Evolutionary conservation across 2,797 vertebrate genomes (phyloP).

Genomic region (Anas capensis): DNA sequence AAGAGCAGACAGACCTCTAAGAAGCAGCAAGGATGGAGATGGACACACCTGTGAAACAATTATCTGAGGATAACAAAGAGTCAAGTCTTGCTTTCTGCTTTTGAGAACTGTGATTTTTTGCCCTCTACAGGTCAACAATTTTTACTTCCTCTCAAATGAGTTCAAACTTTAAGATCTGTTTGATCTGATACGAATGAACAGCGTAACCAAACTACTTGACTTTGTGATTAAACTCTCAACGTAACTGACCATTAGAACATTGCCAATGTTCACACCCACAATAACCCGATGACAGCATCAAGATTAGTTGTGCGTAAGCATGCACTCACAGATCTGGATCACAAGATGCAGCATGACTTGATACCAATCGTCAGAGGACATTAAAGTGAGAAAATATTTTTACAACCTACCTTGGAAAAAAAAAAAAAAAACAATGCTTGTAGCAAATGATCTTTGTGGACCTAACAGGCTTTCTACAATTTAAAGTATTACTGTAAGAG

Average conservation of each 20-base stretch:
- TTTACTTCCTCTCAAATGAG: background rate
- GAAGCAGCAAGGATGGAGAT: background rate
- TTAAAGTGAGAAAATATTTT: background rate
- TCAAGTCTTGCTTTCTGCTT: background rate
- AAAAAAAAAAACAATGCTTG: background rate
- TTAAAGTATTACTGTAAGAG: background rate
- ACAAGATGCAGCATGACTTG: background rate
- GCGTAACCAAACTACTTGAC: background rate
- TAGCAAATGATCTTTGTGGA: background rate
- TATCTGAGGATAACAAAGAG: background rate
- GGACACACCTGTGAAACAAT: background rate
- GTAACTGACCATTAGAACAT: background rate
- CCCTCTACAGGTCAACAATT: background rate
- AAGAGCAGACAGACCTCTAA: background rate
- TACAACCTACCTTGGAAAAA: background rate
- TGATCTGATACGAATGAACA: background rate
- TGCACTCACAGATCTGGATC: background rate
- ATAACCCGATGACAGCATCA: background rate
- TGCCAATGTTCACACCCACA: background rate
- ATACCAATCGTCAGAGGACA: background rate
- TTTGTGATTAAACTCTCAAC: background rate
- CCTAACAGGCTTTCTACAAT: background rate
- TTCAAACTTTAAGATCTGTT: background rate
- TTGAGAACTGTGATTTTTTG: background rate
- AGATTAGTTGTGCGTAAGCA: background rate